These are phyloP conservation scores for Pantelozetes paolii DNA, from an alignment of 2,888 invertebrate species.

Conservation along the genomic window DNA sequence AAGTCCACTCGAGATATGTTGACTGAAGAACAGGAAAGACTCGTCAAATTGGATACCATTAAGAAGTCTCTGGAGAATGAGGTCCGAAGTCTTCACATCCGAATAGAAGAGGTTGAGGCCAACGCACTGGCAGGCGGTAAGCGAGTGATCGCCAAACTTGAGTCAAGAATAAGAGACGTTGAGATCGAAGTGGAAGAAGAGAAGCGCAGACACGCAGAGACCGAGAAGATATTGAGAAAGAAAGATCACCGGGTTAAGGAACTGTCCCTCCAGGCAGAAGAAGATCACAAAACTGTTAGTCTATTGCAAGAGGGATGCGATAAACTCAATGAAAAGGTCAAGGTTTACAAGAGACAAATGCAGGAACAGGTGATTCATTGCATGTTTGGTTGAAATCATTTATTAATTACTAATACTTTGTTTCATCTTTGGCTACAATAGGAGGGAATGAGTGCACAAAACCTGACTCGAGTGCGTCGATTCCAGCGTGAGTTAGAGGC, in stretches of 20 bases:
- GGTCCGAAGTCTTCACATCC: constrained; percentile 87
- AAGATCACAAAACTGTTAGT: constrained; percentile 91
- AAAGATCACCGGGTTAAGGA: constrained; percentile 96
- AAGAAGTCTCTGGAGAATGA: constrained; percentile 96
- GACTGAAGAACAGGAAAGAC: constrained; percentile 93
- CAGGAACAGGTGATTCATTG: constrained; percentile 69
- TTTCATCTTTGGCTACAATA: too few relatives aligned
- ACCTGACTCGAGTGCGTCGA: constrained; percentile 89
- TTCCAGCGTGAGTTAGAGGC: constrained; percentile 98
- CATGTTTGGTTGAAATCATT: too few relatives aligned
- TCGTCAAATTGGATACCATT: constrained; percentile 93
- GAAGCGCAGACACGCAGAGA: constrained; percentile 93
- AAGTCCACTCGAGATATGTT: constrained; percentile 89
- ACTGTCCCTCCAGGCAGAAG: constrained; percentile 88
- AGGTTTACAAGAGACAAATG: constrained; percentile 92
- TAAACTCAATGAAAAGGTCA: constrained; percentile 78
- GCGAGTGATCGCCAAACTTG: constrained; percentile 95
- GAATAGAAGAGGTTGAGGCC: constrained; percentile 92
- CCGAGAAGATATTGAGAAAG: constrained; percentile 94
- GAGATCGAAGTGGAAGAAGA: constrained; percentile 93
- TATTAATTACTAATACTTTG: too few relatives aligned
- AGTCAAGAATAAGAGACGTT: constrained; percentile 85
- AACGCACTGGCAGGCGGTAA: constrained; percentile 94
- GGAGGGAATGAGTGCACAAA: constrained; percentile 88
- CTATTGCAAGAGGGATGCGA: constrained; percentile 74